Conservation (phyloP, 2,113 vertebrate genomes). For the Prietella phreatophila region DNA sequence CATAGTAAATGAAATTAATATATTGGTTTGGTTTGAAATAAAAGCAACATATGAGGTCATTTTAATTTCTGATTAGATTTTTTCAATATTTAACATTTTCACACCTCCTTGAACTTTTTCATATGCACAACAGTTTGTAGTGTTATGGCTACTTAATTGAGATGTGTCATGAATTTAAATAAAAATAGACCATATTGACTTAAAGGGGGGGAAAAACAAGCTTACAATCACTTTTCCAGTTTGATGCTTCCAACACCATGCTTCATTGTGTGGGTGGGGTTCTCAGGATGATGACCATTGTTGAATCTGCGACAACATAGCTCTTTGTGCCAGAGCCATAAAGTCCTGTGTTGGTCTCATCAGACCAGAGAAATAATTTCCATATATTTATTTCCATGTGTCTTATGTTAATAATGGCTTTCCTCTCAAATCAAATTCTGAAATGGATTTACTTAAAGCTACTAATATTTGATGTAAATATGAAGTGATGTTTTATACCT, state of each 20-base stretch:
- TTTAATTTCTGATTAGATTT: too few species aligned
- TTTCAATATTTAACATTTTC: too few species aligned
- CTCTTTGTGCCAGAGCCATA: too few species aligned
- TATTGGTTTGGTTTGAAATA: not conserved
- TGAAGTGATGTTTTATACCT: too few species aligned
- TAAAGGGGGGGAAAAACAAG: not conserved
- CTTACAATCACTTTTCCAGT: not conserved
- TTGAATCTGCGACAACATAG: too few species aligned
- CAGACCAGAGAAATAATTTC: too few species aligned
- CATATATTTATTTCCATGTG: too few species aligned
- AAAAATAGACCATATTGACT: not conserved
- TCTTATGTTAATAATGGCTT: too few species aligned
- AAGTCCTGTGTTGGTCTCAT: too few species aligned
- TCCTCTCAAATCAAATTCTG: too few species aligned
- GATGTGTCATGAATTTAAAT: not conserved
- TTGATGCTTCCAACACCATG: not conserved
- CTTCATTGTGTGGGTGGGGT: not conserved
- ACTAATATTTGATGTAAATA: too few species aligned
- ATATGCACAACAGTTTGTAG: not conserved
- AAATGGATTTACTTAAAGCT: too few species aligned
- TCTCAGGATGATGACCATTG: not conserved
- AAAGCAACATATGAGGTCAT: not conserved
- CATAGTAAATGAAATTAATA: not conserved
- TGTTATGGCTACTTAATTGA: not conserved
- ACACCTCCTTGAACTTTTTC: not conserved